Evolutionary conservation across 2,113 vertebrate species (phyloP), one percentile per base, ranked within the genome.

Genomic region (Erpornis zantholeuca): DNA sequence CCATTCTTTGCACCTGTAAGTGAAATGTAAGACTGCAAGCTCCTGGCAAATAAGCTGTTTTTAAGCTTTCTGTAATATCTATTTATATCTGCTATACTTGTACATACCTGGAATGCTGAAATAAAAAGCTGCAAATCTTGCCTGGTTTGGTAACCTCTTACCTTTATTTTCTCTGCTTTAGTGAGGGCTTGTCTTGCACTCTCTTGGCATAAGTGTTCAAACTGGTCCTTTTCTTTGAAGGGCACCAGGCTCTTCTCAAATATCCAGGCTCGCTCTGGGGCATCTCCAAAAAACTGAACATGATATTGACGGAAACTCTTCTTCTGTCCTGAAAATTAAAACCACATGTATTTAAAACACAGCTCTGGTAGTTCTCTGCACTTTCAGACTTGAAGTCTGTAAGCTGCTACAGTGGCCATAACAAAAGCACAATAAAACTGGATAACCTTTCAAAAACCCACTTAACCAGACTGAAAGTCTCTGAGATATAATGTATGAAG

Each of bases 281-380:
- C 98, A 38, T 99, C 98, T 53, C 99, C 99, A 95, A 99, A 99
- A 97, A 99, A 99, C 97, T 99, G 99, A 49, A 99, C 98, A 3
- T 99, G 99, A 95, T 99, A 99, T 60, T 99, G 98, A 89, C 98
- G 94, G 90, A 99, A 90, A 92, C 97, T 98, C 95, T 98, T 98
- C 85, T 97, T 98, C 83, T 98, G 97, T 76, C 98, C 98, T 98
- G 86, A 64, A 97, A 97, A 96, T 91, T 25, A 42, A 44, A 92
- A 81, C 2, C 3, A 4, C 17, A 18, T 10, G 25, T 35, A 52
- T 72, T 76, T 63, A 90, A 92, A 33, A 64, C 15, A 63, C 1
- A 49, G 27, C 4, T 75, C 7, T 28, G 5, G 18, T 53, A 82
- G 38, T 40, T 57, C 64, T 82, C 44, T 7, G 11, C 33, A 60